phyloP scores from a whole-genome alignment of 2,113 vertebrate genomes.

The Scophthalmus maximus region DNA sequence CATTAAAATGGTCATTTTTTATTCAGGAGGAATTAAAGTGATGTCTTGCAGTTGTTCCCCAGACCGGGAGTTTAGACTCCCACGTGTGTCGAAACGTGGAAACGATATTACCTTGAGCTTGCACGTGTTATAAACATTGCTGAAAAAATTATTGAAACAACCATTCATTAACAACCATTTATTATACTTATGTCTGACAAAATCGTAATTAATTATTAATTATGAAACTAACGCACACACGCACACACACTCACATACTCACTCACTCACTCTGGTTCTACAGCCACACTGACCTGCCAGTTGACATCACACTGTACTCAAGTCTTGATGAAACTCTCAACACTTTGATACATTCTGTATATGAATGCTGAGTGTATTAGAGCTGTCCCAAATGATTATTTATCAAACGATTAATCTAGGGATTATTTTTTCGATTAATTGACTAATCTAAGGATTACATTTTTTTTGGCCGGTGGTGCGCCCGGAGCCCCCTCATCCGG shows the following conservation, averaged over 20 bases:
- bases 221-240: too few species aligned
- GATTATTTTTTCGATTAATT: too few species aligned
- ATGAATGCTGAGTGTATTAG: conserved; percentile 27
- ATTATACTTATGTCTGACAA: too few species aligned
- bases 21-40: conserved; percentile 61
- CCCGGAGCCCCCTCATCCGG: too few species aligned
- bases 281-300: not conserved
- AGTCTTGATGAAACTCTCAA: conserved; percentile 37
- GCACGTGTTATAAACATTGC: too few species aligned
- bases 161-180: too few species aligned
- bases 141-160: too few species aligned
- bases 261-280: not conserved
- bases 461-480: too few species aligned
- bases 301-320: conserved; percentile 4
- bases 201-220: too few species aligned
- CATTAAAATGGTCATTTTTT: conserved; percentile 58
- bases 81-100: conserved; percentile 28
- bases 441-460: too few species aligned
- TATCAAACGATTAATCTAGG: too few species aligned
- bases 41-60: conserved; percentile 25
- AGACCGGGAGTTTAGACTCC: conserved; percentile 25
- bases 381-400: too few species aligned
- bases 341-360: conserved; percentile 32
- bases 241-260: not conserved
- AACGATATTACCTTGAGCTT: conserved; percentile 30